phyloP scores from a whole-genome alignment of 2,888 invertebrate genomes.

The Halocaridina rubra region DNA sequence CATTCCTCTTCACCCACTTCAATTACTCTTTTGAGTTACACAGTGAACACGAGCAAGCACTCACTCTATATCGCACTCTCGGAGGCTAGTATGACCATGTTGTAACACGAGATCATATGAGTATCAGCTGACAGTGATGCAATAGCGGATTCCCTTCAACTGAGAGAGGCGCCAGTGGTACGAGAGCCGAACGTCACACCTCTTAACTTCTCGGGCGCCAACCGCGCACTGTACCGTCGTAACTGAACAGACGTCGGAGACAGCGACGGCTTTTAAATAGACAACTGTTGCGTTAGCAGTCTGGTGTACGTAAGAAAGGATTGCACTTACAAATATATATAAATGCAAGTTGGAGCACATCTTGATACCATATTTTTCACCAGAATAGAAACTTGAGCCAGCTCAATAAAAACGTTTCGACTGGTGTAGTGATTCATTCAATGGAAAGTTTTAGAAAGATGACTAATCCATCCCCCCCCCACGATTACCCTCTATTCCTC shows the following conservation, averaged over 20 bases:
- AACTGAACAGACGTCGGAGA: background rate
- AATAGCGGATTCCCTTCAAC: background rate
- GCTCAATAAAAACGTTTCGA: too few species aligned
- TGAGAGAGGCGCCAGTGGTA: background rate
- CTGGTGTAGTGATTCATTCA: too few species aligned
- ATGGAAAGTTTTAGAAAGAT: too few species aligned
- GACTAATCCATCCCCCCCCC: too few species aligned
- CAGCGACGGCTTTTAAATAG: background rate
- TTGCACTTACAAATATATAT: too few species aligned
- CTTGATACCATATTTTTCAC: too few species aligned
- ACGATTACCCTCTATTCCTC: too few species aligned
- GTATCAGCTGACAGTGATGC: background rate
- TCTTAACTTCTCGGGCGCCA: background rate
- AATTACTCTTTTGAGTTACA: background rate
- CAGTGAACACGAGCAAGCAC: background rate
- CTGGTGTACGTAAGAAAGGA: background rate
- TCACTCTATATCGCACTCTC: background rate
- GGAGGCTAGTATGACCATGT: background rate
- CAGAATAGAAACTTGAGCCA: too few species aligned
- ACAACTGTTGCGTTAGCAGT: background rate
- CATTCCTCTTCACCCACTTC: background rate
- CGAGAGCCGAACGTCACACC: background rate
- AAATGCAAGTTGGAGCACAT: too few species aligned
- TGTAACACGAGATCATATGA: too few species aligned
- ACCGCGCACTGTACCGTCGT: background rate